Conservation (phyloP, 2,797 vertebrate species). For the Ceryle rudis region DNA sequence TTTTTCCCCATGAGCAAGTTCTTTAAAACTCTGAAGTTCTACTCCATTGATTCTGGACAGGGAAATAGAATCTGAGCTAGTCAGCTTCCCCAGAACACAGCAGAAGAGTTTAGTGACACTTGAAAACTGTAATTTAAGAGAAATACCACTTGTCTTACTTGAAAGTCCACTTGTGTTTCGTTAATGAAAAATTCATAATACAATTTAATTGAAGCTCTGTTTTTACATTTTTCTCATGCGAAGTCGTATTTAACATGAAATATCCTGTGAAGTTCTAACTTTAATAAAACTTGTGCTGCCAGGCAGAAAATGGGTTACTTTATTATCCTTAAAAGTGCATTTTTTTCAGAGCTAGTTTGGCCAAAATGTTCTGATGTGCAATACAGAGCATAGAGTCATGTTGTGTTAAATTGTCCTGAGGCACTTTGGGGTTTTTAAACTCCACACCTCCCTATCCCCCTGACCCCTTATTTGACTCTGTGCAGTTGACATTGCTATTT, state of each 20-base stretch:
- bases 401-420: not conserved
- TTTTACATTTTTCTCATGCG: not conserved
- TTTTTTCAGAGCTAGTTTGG: not conserved
- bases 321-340: not conserved
- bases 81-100: not conserved
- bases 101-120: not conserved
- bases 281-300: constrained; percentile 1
- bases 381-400: not conserved
- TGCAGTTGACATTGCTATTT: not conserved
- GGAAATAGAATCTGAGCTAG: not conserved
- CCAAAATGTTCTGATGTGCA: not conserved
- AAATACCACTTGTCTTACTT: not conserved
- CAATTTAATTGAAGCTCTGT: not conserved
- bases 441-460: not conserved
- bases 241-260: constrained; percentile 21
- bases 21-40: not conserved
- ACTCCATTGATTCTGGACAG: not conserved
- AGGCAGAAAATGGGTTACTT: not conserved
- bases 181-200: not conserved
- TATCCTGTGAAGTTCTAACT: not conserved
- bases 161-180: not conserved
- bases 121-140: not conserved
- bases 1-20: not conserved
- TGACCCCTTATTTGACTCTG: not conserved
- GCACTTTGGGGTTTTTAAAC: not conserved